phyloP scores from a whole-genome alignment of 2,113 vertebrate genomes.

The Rattus rattus region DNA sequence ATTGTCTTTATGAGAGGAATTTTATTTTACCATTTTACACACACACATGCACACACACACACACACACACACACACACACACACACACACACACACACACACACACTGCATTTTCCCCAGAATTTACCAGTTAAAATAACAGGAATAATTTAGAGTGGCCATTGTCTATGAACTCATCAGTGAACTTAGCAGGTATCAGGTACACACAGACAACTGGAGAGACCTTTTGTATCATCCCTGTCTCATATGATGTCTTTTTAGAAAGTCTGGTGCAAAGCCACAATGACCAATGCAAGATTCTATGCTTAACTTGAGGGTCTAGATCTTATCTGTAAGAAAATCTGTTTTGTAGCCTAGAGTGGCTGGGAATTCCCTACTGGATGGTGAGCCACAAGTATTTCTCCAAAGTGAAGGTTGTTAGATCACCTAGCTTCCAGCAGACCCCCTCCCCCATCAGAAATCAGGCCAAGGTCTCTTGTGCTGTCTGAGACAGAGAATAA shows the following conservation, averaged over 20 bases:
- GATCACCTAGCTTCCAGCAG: too few species aligned
- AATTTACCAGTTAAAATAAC: not conserved
- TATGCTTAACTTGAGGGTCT: not conserved
- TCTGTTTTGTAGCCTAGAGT: not conserved
- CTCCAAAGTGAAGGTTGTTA: not conserved
- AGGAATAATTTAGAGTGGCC: not conserved
- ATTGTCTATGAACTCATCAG: not conserved
- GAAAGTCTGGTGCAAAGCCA: not conserved
- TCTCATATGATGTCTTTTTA: not conserved
- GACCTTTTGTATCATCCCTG: not conserved
- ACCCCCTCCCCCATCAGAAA: not conserved
- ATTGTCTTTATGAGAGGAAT: not conserved
- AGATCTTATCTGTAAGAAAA: not conserved
- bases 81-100: too few species aligned
- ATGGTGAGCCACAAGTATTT: not conserved
- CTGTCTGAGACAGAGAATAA: not conserved
- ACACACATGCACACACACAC: too few species aligned
- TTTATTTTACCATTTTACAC: not conserved
- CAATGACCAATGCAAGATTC: not conserved
- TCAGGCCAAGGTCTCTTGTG: not conserved
- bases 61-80: too few species aligned
- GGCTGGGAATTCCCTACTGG: accelerated
- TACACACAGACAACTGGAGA: not conserved
- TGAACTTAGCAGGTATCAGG: not conserved
- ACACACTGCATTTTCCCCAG: not conserved